Evolutionary conservation across 2,888 invertebrate genomes (phyloP).

Genomic region (Argyresthia goedartella): DNA sequence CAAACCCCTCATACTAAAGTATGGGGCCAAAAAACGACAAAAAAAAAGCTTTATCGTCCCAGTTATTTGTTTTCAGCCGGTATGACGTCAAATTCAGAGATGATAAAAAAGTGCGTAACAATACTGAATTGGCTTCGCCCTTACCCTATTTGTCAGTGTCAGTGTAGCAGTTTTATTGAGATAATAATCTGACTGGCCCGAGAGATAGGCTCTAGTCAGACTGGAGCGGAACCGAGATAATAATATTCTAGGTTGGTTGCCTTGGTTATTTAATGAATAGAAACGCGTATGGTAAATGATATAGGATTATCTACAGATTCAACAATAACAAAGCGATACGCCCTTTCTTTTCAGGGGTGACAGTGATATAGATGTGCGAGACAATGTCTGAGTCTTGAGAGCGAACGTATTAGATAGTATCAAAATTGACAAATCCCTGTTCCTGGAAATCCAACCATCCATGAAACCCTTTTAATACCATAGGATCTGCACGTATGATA

Average conservation of each 20-base stretch:
- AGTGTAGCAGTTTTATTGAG: conserved; percentile 14
- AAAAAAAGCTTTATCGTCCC: no score
- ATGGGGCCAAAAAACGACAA: no score
- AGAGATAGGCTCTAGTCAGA: not conserved
- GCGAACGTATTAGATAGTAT: not conserved
- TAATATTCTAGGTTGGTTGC: no score
- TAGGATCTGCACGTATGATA: no score
- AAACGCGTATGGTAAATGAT: not conserved
- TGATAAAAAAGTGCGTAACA: conserved; percentile 1
- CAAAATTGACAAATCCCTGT: not conserved
- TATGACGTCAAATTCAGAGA: not conserved
- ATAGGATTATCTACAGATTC: not conserved
- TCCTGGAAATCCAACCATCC: not conserved
- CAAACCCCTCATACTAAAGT: no score
- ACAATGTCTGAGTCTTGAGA: no score
- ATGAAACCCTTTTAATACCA: no score
- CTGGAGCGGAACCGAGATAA: not conserved
- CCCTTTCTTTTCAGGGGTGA: not conserved
- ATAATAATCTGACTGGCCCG: conserved; percentile 13
- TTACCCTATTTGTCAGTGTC: conserved; percentile 16
- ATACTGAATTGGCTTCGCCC: conserved; percentile 8
- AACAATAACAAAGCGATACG: not conserved
- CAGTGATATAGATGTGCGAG: not conserved
- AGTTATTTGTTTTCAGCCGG: conserved; percentile 1
- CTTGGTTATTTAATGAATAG: no score